These are phyloP conservation scores for Polyergus mexicanus DNA, from an alignment of 1,140 invertebrate species.

Conservation along the genomic window DNA sequence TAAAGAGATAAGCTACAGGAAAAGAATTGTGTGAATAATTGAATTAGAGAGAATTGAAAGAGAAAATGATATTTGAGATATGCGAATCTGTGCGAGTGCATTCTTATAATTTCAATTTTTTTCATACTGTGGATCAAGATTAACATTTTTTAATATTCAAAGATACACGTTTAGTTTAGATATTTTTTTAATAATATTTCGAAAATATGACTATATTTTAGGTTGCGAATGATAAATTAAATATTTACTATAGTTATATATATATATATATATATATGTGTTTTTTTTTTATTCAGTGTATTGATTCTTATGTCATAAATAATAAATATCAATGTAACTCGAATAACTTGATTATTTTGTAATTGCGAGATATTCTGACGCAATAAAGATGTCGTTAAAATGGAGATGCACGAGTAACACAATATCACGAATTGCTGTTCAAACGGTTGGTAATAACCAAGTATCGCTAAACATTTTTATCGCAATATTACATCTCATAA, in stretches of 20 bases:
- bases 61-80: neutral
- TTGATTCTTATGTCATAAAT: neutral
- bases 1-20: neutral
- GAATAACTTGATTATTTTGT: slow-evolving; percentile 15
- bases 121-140: neutral
- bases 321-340: slow-evolving; percentile 9
- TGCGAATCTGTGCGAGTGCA: neutral
- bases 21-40: slow-evolving; percentile 21
- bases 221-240: neutral
- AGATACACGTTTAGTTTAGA: neutral
- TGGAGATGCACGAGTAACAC: neutral
- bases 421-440: neutral
- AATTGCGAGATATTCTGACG: slow-evolving; percentile 22
- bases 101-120: neutral
- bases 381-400: slow-evolving; percentile 9
- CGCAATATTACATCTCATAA: slow-evolving; percentile 29
- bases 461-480: slow-evolving; percentile 38
- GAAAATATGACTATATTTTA: neutral
- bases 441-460: slow-evolving; percentile 29
- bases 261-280: too few relatives aligned
- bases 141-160: neutral
- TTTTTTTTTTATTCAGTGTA: neutral
- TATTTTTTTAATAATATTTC: neutral
- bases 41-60: neutral
- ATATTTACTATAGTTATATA: neutral